These are phyloP conservation scores for Pituophis catenifer DNA, from an alignment of 2,113 vertebrate species.

Conservation along the genomic window DNA sequence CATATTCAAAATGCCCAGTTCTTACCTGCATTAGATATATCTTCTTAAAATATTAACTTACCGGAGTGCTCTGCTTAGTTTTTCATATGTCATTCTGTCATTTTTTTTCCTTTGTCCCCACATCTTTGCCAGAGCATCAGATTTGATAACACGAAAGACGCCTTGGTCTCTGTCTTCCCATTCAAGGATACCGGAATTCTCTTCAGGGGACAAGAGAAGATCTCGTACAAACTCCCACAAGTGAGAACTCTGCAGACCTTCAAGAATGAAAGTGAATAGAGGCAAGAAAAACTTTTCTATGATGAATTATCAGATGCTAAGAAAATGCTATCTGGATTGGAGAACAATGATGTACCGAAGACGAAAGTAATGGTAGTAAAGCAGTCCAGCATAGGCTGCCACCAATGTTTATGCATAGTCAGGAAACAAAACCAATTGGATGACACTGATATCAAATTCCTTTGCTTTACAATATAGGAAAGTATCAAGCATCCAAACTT, in stretches of 20 bases:
- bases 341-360: background rate
- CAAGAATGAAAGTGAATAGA: constrained; percentile 6
- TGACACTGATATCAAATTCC: background rate
- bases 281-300: background rate
- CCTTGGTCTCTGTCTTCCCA: constrained; percentile 70
- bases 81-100: constrained; percentile 69
- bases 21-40: background rate
- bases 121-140: constrained; percentile 69
- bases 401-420: background rate
- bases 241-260: constrained; percentile 68
- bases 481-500: background rate
- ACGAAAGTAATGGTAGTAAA: background rate
- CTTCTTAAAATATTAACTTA: constrained; percentile 27
- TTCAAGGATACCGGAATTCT: constrained; percentile 67
- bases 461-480: background rate
- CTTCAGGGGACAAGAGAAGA: constrained; percentile 67
- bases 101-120: constrained; percentile 74
- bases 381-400: background rate
- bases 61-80: constrained; percentile 67
- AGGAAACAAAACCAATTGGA: background rate
- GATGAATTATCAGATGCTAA: background rate
- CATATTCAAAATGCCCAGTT: background rate
- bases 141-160: constrained; percentile 70
- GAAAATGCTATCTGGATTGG: background rate
- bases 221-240: constrained; percentile 72